phyloP scores from a whole-genome alignment of 2,888 invertebrate species.

The Odontocolon sp. region DNA sequence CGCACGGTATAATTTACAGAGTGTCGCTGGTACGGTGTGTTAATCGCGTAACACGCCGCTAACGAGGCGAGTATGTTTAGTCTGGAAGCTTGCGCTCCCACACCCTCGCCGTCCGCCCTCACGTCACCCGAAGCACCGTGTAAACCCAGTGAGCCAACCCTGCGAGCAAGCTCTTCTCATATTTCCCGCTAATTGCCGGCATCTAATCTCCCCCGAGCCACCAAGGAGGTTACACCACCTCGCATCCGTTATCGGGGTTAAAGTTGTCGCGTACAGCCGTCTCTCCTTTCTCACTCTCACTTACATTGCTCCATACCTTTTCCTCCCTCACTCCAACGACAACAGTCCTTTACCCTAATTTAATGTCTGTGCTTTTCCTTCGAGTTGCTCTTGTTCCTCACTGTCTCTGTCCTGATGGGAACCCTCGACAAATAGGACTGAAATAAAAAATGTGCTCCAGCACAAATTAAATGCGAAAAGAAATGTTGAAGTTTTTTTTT shows the following conservation, averaged over 20 bases:
- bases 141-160: slow-evolving; percentile 51
- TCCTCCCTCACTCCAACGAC: not conserved
- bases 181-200: slow-evolving; percentile 68
- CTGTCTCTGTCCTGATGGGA: not conserved
- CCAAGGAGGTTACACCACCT: slow-evolving; percentile 46
- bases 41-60: slow-evolving; percentile 70
- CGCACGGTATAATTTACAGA: slow-evolving; percentile 65
- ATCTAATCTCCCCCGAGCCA: slow-evolving; percentile 63
- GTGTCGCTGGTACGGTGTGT: slow-evolving; percentile 65
- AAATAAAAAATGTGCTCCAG: not conserved
- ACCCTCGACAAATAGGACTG: not conserved
- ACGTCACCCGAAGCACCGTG: slow-evolving; percentile 36
- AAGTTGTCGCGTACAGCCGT: slow-evolving; percentile 57
- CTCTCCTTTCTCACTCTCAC: slow-evolving; percentile 25
- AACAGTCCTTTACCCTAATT: not conserved
- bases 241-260: slow-evolving; percentile 66
- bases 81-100: slow-evolving; percentile 43
- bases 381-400: not conserved
- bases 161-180: slow-evolving; percentile 59
- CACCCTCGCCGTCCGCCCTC: slow-evolving; percentile 31
- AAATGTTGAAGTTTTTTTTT: too few relatives aligned
- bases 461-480: too few relatives aligned
- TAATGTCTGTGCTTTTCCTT: slow-evolving; percentile 6
- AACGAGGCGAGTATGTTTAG: slow-evolving; percentile 68
- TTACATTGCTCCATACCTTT: slow-evolving; percentile 1